Percentiles rank a stretch among this genome's conserved stretches.
Evolutionary conservation across 2,888 invertebrate genomes (phyloP).

Genomic region (Pteria penguin): DNA sequence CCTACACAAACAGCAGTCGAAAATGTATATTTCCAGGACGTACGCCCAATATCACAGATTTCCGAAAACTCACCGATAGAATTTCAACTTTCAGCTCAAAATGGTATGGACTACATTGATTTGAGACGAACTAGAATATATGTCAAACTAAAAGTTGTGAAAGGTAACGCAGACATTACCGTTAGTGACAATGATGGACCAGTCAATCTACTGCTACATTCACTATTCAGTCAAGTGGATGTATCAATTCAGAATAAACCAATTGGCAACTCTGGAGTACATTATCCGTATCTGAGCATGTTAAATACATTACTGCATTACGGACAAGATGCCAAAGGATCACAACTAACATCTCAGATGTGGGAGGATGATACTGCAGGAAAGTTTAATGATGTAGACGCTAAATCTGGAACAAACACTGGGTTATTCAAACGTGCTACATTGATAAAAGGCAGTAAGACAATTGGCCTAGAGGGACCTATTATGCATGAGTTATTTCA

Average conservation of each 20-base stretch:
- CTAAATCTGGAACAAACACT: slow-evolving; percentile 15
- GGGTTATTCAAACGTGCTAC: slow-evolving; percentile 29
- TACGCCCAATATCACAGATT: slow-evolving; percentile 37
- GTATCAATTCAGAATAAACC: slow-evolving; percentile 22
- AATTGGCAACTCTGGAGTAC: background rate
- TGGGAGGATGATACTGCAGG: slow-evolving; percentile 10
- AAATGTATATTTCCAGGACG: slow-evolving; percentile 42
- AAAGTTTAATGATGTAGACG: slow-evolving; percentile 14
- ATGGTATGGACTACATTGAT: too few relatives aligned
- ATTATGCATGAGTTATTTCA: slow-evolving; percentile 20
- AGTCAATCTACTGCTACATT: slow-evolving; percentile 17
- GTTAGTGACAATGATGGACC: slow-evolving; percentile 9
- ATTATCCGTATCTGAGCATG: slow-evolving; percentile 9
- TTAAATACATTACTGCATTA: slow-evolving; percentile 5
- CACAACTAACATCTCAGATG: slow-evolving; percentile 13
- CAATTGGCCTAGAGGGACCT: slow-evolving; percentile 42
- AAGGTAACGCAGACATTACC: slow-evolving; percentile 23
- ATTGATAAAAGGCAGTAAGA: slow-evolving; percentile 23
- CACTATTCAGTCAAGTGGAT: slow-evolving; percentile 26
- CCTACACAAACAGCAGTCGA: slow-evolving; percentile 39
- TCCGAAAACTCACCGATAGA: slow-evolving; percentile 34
- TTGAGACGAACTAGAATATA: too few relatives aligned
- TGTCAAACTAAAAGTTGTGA: slow-evolving; percentile 30
- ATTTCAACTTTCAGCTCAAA: slow-evolving; percentile 39
- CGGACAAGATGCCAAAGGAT: slow-evolving; percentile 6